Evolutionary conservation across 2,113 vertebrate species (phyloP), one percentile per base, ranked within the genome.

Genomic region (Sebastes schlegelii): DNA sequence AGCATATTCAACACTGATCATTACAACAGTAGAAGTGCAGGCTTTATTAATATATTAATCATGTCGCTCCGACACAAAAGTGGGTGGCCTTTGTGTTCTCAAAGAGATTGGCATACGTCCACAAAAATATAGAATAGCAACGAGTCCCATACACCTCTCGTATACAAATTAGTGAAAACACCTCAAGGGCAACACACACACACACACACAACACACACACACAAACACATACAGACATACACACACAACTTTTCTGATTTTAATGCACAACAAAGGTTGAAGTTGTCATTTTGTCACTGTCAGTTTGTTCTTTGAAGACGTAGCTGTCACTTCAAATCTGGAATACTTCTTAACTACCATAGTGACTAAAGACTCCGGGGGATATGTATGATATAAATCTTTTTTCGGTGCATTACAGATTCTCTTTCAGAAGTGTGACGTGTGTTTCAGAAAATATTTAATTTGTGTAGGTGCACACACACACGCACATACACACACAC

Each of bases 251-350:
- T 75, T 72, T 45, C 51, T 55, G 13, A 23, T 60, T 67, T 73
- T 16, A 57, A 64, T 68, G 34, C 66, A 73, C 26, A 62, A 48
- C 46, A 79, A 84, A 87, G 46, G 21, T 79, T 68, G 74, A 77
- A 66, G 34, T 62, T 89, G 67, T 71, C 67, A 86, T 75, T 84
- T 87, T 88, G 76, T 90, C 69, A 49, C 63, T 58, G 71, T 79
- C 71, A 82, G 54, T 83, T 85, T 76, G 51, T 74, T 57, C 75
- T 86, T 83, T 74, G 67, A 86, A 80, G 75, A 42, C 34, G 12
- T 49, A 65, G n/a, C 58, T 82, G 82, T 80, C 77, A 57, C 62
- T 83, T 82, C 43, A 86, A 73, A 83, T 81, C 57, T 72, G 16
- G 16, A 74, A 48, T 82, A 66, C 60, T 67, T 46, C 45, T 12